These are phyloP conservation scores for Trachelus iudaicus DNA, from an alignment of 2,888 invertebrate genomes.

Conservation along the genomic window DNA sequence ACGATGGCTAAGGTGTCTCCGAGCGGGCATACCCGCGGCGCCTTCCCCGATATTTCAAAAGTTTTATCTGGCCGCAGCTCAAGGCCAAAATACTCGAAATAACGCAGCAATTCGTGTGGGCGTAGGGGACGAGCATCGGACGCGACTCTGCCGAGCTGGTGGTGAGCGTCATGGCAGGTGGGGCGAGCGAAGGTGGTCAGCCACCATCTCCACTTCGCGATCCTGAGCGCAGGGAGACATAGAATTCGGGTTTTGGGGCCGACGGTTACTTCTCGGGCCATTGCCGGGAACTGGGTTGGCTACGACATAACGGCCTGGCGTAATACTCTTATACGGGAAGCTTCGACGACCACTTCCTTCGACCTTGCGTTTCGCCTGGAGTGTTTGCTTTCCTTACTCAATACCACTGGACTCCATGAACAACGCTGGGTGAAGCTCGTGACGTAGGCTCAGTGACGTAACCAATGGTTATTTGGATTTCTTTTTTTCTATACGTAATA, in stretches of 20 bases:
- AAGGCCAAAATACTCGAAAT: conserved; percentile 60
- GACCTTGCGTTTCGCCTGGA: neutral
- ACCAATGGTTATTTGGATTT: neutral
- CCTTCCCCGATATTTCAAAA: conserved; percentile 55
- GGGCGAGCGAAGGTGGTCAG: conserved; percentile 31
- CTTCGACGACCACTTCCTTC: neutral
- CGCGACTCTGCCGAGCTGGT: conserved; percentile 19
- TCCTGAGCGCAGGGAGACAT: neutral
- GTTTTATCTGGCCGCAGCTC: conserved; percentile 59
- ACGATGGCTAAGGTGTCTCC: conserved; percentile 8
- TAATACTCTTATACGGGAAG: neutral
- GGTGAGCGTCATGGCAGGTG: conserved; percentile 45
- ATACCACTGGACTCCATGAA: neutral
- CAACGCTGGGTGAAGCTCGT: neutral
- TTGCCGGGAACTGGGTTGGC: neutral
- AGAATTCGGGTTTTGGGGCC: neutral
- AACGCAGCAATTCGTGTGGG: conserved; percentile 59
- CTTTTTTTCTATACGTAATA: neutral
- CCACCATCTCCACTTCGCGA: conserved; percentile 12
- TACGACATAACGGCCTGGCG: neutral
- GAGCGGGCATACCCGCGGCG: conserved; percentile 29
- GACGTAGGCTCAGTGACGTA: neutral
- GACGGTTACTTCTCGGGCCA: neutral
- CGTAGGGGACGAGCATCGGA: conserved; percentile 32
- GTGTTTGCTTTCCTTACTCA: neutral